Evolutionary conservation across 2,888 invertebrate species (phyloP).

Genomic region (Plemyria rubiginata): DNA sequence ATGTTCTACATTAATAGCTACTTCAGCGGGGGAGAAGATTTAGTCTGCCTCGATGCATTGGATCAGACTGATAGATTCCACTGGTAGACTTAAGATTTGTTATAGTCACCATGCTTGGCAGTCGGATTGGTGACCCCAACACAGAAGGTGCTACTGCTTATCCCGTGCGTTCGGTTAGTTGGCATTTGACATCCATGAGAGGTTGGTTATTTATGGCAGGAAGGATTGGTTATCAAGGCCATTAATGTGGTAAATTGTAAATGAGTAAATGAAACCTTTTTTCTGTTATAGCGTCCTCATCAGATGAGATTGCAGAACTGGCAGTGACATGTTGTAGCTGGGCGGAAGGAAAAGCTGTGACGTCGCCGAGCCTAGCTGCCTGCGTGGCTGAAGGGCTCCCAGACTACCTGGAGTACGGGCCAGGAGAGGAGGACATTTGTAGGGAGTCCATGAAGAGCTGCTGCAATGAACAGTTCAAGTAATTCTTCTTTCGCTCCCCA

Average conservation of each 20-base stretch:
- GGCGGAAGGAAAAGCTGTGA: conserved; percentile 53
- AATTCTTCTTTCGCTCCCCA: conserved; percentile 16
- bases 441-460: conserved; percentile 51
- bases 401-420: conserved; percentile 52
- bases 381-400: conserved; percentile 55
- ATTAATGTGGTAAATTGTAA: too few relatives aligned
- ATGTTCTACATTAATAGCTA: neutral
- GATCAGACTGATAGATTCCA: neutral
- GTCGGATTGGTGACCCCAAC: too few relatives aligned
- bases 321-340: conserved; percentile 63
- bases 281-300: conserved; percentile 50
- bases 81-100: too few relatives aligned
- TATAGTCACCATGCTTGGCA: too few relatives aligned
- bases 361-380: conserved; percentile 41
- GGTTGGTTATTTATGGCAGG: too few relatives aligned
- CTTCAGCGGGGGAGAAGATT: neutral
- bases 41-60: neutral
- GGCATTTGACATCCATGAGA: too few relatives aligned
- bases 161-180: too few relatives aligned
- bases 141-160: too few relatives aligned
- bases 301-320: conserved; percentile 60
- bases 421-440: conserved; percentile 56
- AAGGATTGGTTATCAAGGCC: too few relatives aligned
- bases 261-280: neutral
- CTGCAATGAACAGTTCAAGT: conserved; percentile 65